Base-by-base conservation (phyloP, 2,113 vertebrate species). In the Microcebus griseorufus region DNA sequence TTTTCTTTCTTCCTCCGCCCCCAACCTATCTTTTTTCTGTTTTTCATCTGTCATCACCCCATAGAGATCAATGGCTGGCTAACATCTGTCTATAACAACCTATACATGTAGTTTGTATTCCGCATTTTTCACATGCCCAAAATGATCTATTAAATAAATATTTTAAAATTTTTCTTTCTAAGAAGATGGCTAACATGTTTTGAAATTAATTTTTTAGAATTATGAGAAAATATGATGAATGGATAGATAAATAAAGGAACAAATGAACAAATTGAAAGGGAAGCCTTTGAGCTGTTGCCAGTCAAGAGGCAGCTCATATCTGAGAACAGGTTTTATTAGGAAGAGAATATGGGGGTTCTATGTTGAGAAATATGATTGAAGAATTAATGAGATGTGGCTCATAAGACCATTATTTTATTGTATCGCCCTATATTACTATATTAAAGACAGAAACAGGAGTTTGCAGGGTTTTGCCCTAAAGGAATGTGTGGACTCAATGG, bases 161-260 rank as follows among this genome's bases (percentile, higher is more conserved):
- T 85, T 88, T 95, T 73, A 53, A 70, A 48, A 80, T 5, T 45
- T 70, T 45, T 76, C 22, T 93, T 51, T 82, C 37, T 90, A 12
- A 42, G 58, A 75, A 45, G 32, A 85, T 53, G 2, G 16, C 51
- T 76, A 29, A 80, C 9, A 34, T 51, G 22, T 18, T 6, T 80
- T 93, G 42, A 88, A 88, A 48, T 93, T 62, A 88, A 20, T 9
- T 79, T 96, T 70, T 83, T 95, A 60, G 39, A 94, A 48, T 14
- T 3, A 51, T 62, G 64, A 78, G 27, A 79, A 82, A 42, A 17
- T 55, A 1, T 78, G 34, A 58, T 72, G 69, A 92, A 86, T 86
- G 6, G 29, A 70, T 89, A 37, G 13, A 20, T 65, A 34, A 78
- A 90, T 78, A 62, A 89, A 86, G 78, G 62, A 64, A 90, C 65